phyloP scores from a whole-genome alignment of 2,888 invertebrate species.

The Apeira syringaria region DNA sequence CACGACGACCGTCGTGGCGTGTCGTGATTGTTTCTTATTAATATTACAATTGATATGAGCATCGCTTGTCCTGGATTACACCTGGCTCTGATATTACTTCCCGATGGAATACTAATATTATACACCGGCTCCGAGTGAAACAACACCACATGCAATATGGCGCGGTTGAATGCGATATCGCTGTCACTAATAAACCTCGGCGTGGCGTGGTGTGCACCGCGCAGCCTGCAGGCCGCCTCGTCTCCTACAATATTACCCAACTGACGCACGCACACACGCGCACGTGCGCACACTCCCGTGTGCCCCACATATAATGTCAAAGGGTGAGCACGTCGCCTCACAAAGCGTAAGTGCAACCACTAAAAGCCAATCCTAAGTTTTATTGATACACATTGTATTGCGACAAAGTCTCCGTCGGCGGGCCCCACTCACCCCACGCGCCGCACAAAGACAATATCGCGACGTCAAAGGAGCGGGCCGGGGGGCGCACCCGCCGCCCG shows the following conservation, averaged over 20 bases:
- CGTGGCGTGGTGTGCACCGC: slow-evolving; percentile 29
- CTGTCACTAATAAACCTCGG: slow-evolving; percentile 62
- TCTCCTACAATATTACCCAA: slow-evolving; percentile 65
- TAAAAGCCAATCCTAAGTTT: slow-evolving; percentile 85
- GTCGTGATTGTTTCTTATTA: no score
- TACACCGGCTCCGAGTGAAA: not conserved
- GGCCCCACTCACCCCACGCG: slow-evolving; percentile 76
- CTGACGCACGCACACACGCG: slow-evolving; percentile 41
- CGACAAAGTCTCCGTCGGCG: slow-evolving; percentile 81
- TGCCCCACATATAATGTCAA: slow-evolving; percentile 79
- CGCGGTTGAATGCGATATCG: slow-evolving; percentile 43
- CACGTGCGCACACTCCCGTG: slow-evolving; percentile 40
- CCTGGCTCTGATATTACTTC: not conserved
- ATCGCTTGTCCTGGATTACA: no score
- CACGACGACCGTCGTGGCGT: no score
- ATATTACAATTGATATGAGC: no score
- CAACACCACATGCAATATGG: slow-evolving; percentile 16
- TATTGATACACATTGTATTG: slow-evolving; percentile 85
- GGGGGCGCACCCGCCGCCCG: slow-evolving; percentile 54
- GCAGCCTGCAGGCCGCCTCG: slow-evolving; percentile 44
- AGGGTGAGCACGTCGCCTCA: slow-evolving; percentile 82
- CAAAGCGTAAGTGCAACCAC: slow-evolving; percentile 84
- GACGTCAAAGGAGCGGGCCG: slow-evolving; percentile 80
- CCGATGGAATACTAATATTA: slow-evolving; percentile 18
- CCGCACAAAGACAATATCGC: slow-evolving; percentile 84